phyloP scores from a whole-genome alignment of 2,888 invertebrate genomes.

The Laothoe populi region DNA sequence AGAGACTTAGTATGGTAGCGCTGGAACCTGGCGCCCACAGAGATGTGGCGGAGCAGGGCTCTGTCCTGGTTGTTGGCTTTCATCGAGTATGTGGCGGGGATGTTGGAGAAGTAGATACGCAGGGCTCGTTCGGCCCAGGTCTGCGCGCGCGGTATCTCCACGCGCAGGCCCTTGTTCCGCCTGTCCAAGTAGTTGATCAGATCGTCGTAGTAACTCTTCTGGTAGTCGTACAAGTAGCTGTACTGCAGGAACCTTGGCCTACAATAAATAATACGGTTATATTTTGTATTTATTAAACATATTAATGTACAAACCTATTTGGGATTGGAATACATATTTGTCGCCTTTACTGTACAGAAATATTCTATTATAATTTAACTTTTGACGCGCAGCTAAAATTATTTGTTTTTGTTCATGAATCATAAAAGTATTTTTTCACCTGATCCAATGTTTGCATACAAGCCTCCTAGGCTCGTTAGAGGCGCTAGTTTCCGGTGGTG shows the following conservation, averaged over 20 bases:
- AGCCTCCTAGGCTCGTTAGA: conserved; percentile 87
- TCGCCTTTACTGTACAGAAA: neutral
- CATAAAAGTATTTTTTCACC: conserved; percentile 67
- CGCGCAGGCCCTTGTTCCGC: conserved; percentile 87
- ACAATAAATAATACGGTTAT: conserved; percentile 44
- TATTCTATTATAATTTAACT: neutral
- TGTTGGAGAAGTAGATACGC: conserved; percentile 87
- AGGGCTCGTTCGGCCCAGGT: conserved; percentile 94
- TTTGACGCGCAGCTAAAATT: neutral
- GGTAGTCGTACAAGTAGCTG: conserved; percentile 92
- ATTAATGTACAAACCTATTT: too few relatives aligned
- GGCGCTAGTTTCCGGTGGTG: conserved; percentile 69
- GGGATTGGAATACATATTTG: too few relatives aligned
- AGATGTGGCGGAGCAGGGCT: conserved; percentile 86
- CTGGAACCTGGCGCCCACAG: conserved; percentile 88
- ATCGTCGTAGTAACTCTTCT: conserved; percentile 94
- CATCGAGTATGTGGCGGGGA: conserved; percentile 89
- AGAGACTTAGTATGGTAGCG: conserved; percentile 90
- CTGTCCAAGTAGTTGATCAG: conserved; percentile 93
- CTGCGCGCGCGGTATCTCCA: conserved; percentile 91
- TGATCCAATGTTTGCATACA: conserved; percentile 93
- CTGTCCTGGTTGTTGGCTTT: conserved; percentile 86
- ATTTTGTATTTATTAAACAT: neutral
- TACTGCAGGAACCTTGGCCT: conserved; percentile 93
- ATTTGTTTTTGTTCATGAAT: neutral